phyloP scores from a whole-genome alignment of 1,140 invertebrate species.

The Cyrtorhinus lividipennis region DNA sequence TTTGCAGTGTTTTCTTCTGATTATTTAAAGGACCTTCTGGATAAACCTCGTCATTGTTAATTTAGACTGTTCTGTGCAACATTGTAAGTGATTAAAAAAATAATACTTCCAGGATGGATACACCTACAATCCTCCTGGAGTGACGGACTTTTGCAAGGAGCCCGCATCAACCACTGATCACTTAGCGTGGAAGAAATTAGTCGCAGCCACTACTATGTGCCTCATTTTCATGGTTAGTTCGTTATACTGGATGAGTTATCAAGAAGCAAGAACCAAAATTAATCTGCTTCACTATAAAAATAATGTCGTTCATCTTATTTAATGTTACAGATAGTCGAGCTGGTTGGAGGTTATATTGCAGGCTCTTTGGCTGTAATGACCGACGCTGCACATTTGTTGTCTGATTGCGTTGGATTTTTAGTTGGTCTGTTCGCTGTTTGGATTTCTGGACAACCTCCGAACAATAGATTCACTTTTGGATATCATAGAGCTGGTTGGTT shows the following conservation, averaged over 20 bases:
- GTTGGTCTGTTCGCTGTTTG: conserved; percentile 62
- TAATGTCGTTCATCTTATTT: conserved; percentile 1
- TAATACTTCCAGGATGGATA: conserved; percentile 1
- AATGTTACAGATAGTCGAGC: conserved; percentile 41
- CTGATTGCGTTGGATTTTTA: conserved; percentile 67
- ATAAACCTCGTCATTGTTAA: too few relatives aligned
- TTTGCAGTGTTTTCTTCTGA: too few relatives aligned
- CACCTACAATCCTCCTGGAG: conserved; percentile 9
- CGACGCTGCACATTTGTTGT: conserved; percentile 69
- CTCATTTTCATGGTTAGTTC: conserved; percentile 19
- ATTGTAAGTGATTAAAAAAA: neutral
- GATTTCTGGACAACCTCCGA: conserved; percentile 46
- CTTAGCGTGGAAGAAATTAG: conserved; percentile 19
- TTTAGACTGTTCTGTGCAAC: too few relatives aligned
- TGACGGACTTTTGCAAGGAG: conserved; percentile 18
- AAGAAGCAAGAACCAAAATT: too few relatives aligned
- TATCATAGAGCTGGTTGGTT: conserved; percentile 63
- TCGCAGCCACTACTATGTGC: conserved; percentile 19
- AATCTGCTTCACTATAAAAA: too few relatives aligned
- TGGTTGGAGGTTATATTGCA: conserved; percentile 60
- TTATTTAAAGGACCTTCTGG: too few relatives aligned
- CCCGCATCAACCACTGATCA: conserved; percentile 15
- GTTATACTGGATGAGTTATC: too few relatives aligned
- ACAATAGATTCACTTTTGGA: conserved; percentile 59
- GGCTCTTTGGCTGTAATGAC: conserved; percentile 69